phyloP scores from a whole-genome alignment of 2,797 vertebrate species.

The Ceryle rudis region DNA sequence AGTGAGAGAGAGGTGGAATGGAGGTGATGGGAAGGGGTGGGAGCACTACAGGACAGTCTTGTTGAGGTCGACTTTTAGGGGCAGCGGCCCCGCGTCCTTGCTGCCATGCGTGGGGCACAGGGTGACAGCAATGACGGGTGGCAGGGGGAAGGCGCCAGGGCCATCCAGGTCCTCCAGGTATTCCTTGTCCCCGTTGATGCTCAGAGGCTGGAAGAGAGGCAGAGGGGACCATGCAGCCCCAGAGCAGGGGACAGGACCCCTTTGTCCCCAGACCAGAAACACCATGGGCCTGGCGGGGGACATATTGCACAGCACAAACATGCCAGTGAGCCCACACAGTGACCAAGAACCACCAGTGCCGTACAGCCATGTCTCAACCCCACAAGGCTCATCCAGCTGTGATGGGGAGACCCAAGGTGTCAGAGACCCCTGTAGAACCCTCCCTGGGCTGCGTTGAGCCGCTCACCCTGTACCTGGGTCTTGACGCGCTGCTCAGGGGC shows the following conservation, averaged over 20 bases:
- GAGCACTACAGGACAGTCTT: slow-evolving; percentile 88
- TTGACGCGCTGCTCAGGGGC: slow-evolving; percentile 93
- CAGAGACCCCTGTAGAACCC: accelerated
- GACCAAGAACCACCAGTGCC: accelerated
- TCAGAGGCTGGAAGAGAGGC: slow-evolving; percentile 80
- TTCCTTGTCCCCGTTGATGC: slow-evolving; percentile 93
- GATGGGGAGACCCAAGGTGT: accelerated
- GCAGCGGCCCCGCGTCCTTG: slow-evolving; percentile 87
- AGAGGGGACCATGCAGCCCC: neutral
- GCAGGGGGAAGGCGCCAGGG: slow-evolving; percentile 83
- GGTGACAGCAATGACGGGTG: slow-evolving; percentile 82
- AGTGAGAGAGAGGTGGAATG: neutral
- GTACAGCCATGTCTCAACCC: accelerated
- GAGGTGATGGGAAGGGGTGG: neutral
- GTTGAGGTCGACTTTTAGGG: slow-evolving; percentile 93
- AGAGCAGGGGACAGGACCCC: neutral
- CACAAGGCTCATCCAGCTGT: accelerated
- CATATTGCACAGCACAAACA: accelerated
- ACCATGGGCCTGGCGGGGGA: accelerated
- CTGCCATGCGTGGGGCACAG: slow-evolving; percentile 81
- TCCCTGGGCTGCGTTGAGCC: accelerated
- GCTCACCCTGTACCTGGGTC: slow-evolving; percentile 82
- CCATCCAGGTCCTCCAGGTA: slow-evolving; percentile 86
- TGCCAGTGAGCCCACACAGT: accelerated
- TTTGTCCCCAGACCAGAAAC: accelerated